Evolutionary conservation across 2,888 invertebrate genomes (phyloP).

Genomic region (Archips crataeganus): DNA sequence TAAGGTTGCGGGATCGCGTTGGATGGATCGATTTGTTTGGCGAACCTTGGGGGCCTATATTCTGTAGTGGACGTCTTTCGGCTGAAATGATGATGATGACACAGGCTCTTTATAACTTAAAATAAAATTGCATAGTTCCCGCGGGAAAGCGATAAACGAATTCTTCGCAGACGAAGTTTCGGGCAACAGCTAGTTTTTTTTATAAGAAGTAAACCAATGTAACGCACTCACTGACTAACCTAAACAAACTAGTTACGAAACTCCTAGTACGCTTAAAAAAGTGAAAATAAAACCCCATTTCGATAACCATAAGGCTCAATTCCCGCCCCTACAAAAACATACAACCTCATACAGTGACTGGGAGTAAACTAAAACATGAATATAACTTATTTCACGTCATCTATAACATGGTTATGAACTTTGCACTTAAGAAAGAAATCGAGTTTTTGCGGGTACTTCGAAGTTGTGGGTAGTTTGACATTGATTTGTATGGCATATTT

Average conservation of each 20-base stretch:
- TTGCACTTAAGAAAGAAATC: conserved; percentile 34
- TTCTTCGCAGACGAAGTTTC: no score
- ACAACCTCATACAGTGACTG: conserved; percentile 3
- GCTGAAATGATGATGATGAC: no score
- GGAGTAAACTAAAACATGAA: conserved; percentile 8
- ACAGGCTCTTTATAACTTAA: no score
- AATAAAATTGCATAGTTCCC: no score
- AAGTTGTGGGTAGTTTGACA: conserved; percentile 25
- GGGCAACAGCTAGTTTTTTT: no score
- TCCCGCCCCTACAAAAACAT: background rate
- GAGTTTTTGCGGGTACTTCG: conserved; percentile 29
- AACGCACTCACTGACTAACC: background rate
- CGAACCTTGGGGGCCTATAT: no score
- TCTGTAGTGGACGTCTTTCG: no score
- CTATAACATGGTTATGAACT: conserved; percentile 29
- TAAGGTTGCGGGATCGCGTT: no score
- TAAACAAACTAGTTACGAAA: background rate
- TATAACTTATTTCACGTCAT: conserved; percentile 21
- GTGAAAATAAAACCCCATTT: background rate
- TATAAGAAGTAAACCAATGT: background rate
- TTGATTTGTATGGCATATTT: conserved; percentile 25
- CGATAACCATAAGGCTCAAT: background rate
- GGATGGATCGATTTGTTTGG: no score
- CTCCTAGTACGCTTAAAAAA: background rate
- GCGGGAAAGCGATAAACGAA: no score